These are phyloP conservation scores for Agrilus planipennis DNA, from an alignment of 1,140 invertebrate genomes.

Conservation along the genomic window DNA sequence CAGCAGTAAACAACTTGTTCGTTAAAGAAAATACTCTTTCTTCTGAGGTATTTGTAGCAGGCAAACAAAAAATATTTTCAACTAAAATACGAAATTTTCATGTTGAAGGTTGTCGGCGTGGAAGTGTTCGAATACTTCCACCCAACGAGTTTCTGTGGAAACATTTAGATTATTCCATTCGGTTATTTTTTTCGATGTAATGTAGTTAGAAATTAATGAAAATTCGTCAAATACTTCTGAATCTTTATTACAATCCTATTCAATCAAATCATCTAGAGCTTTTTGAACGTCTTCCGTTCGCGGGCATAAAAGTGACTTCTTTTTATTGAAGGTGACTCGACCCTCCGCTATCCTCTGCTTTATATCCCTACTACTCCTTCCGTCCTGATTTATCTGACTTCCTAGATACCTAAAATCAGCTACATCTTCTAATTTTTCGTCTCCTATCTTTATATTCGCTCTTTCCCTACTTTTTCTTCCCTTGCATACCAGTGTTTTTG, in stretches of 20 bases:
- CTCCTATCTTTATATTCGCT: too few species aligned
- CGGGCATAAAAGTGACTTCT: too few species aligned
- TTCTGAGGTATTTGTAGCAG: constrained; percentile 12
- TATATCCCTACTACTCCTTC: too few species aligned
- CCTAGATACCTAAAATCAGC: too few species aligned
- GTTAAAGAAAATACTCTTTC: constrained; percentile 14
- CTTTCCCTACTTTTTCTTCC: too few species aligned
- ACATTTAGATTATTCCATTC: constrained; percentile 12
- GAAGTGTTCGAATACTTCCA: constrained; percentile 13
- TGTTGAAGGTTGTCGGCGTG: constrained; percentile 7
- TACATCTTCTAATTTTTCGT: too few species aligned
- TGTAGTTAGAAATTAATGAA: constrained; percentile 10
- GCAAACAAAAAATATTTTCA: constrained; percentile 13
- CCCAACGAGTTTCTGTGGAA: constrained; percentile 13
- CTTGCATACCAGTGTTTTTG: too few species aligned
- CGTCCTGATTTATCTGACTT: too few species aligned
- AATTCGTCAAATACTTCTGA: constrained; percentile 10
- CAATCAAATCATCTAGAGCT: constrained; percentile 9
- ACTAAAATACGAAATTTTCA: constrained; percentile 12
- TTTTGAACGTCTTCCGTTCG: constrained; percentile 24
- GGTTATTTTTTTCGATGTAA: constrained; percentile 14
- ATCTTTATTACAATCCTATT: constrained; percentile 5
- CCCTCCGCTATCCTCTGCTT: too few species aligned
- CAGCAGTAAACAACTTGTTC: constrained; percentile 13
- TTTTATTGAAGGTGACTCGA: too few species aligned